Conservation (phyloP, 2,797 vertebrate species). For the Enteromius anoplus region DNA sequence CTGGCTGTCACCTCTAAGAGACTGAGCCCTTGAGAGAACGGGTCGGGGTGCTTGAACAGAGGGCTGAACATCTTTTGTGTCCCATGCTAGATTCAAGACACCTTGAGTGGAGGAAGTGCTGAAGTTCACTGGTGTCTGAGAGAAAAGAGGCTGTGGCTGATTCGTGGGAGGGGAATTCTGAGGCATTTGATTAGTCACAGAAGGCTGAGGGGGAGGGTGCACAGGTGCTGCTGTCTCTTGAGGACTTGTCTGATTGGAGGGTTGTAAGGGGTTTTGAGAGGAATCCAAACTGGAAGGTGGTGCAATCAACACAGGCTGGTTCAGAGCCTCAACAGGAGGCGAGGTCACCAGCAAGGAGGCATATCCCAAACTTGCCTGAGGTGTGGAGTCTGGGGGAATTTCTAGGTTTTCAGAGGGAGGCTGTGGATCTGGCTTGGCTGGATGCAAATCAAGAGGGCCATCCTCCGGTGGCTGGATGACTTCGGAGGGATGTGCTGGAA, state of each 20-base stretch:
- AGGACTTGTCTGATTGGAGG: conserved; percentile 75
- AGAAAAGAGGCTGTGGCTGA: conserved; percentile 73
- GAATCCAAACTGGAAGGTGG: conserved; percentile 86
- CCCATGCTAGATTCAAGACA: conserved; percentile 79
- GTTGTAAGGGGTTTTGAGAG: conserved; percentile 73
- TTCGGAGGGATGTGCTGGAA: conserved; percentile 80
- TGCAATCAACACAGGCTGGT: conserved; percentile 88
- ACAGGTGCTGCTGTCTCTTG: conserved; percentile 66
- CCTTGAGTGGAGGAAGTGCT: conserved; percentile 67
- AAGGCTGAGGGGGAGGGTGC: conserved; percentile 63
- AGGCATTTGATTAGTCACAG: conserved; percentile 68
- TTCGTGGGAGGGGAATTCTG: conserved; percentile 62
- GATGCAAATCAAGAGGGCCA: conserved; percentile 73
- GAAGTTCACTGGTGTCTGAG: conserved; percentile 69
- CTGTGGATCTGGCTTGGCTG: conserved; percentile 65
- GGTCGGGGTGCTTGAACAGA: conserved; percentile 65
- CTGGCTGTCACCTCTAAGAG: conserved; percentile 64
- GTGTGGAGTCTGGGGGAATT: conserved; percentile 88
- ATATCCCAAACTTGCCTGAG: conserved; percentile 88
- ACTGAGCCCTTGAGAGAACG: conserved; percentile 68
- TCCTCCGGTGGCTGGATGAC: conserved; percentile 92
- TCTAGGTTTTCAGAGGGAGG: conserved; percentile 91
- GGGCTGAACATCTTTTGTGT: conserved; percentile 71
- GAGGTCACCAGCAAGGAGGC: conserved; percentile 89
- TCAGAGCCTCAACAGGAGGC: conserved; percentile 82